Conservation (phyloP, 2,113 vertebrate species). For the Holacanthus passer region DNA sequence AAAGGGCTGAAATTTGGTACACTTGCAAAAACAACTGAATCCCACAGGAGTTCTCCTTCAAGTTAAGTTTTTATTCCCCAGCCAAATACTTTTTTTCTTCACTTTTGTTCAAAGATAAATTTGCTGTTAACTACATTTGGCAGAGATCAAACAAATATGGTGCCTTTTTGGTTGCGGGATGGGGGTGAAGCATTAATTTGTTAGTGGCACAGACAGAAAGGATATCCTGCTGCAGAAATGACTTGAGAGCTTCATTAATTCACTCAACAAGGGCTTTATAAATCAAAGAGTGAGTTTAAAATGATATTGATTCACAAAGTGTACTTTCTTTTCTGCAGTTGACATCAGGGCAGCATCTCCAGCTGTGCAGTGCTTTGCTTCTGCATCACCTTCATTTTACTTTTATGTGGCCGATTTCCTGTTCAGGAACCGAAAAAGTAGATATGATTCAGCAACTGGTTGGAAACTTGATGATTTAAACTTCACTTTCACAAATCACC, state of each 20-base stretch:
- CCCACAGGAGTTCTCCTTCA: constrained; percentile 57
- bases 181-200: constrained; percentile 23
- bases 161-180: background rate
- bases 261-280: background rate
- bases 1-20: constrained; percentile 62
- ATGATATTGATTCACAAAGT: background rate
- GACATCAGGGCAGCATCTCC: background rate
- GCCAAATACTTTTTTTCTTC: constrained; percentile 43
- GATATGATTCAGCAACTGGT: constrained; percentile 14
- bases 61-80: constrained; percentile 57
- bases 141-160: constrained; percentile 52
- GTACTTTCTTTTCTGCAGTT: background rate
- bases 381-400: background rate
- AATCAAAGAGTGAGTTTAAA: constrained; percentile 20
- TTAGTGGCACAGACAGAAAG: constrained; percentile 19
- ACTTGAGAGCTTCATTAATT: constrained; percentile 26
- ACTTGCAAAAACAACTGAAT: constrained; percentile 60
- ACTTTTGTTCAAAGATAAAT: constrained; percentile 63
- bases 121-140: constrained; percentile 54
- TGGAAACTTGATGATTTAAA: background rate
- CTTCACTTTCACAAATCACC: constrained; percentile 7
- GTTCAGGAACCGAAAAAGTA: constrained; percentile 3
- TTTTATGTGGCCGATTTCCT: constrained; percentile 1
- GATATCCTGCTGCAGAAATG: constrained; percentile 34
- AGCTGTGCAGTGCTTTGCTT: background rate